Percentiles rank a stretch among this genome's conserved stretches.
Conservation (phyloP, 2,888 invertebrate species). For the Acrobasis consociella region DNA sequence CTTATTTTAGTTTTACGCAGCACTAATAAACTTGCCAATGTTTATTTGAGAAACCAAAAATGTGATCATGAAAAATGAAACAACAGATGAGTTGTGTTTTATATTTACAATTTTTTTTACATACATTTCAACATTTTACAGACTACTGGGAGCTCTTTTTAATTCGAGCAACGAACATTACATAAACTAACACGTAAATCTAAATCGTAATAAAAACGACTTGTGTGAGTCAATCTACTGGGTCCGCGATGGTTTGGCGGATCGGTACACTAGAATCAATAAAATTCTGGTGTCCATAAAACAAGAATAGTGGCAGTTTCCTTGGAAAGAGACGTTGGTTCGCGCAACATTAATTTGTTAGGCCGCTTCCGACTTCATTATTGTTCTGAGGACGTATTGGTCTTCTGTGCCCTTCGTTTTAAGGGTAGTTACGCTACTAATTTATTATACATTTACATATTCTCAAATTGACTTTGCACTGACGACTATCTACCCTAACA, state of each 20-base stretch:
- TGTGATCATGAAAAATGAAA: conserved; percentile 65
- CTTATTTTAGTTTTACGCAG: conserved; percentile 41
- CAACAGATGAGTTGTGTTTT: conserved; percentile 71
- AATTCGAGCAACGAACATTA: conserved; percentile 83
- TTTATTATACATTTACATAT: conserved; percentile 51
- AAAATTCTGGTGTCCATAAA: conserved; percentile 73
- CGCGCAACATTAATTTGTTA: conserved; percentile 60
- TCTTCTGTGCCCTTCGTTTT: conserved; percentile 61
- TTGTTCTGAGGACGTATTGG: conserved; percentile 74
- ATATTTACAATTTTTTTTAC: conserved; percentile 80
- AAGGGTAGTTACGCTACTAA: conserved; percentile 47
- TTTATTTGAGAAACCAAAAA: conserved; percentile 46
- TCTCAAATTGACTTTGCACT: conserved; percentile 64
- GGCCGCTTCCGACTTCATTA: conserved; percentile 72
- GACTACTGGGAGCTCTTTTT: conserved; percentile 82
- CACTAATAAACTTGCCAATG: conserved; percentile 38
- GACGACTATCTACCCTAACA: conserved; percentile 66
- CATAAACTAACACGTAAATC: conserved; percentile 82
- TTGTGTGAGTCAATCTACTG: conserved; percentile 73
- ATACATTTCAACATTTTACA: conserved; percentile 82
- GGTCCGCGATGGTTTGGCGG: conserved; percentile 62
- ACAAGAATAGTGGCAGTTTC: conserved; percentile 73
- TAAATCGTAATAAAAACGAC: conserved; percentile 80
- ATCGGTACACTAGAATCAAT: conserved; percentile 77
- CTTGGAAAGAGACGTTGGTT: conserved; percentile 62